A percentile compares a stretch with the other conserved stretches of the same genome.
Evolutionary conservation across 2,113 vertebrate species (phyloP).

Genomic region (Bubo scandiacus): DNA sequence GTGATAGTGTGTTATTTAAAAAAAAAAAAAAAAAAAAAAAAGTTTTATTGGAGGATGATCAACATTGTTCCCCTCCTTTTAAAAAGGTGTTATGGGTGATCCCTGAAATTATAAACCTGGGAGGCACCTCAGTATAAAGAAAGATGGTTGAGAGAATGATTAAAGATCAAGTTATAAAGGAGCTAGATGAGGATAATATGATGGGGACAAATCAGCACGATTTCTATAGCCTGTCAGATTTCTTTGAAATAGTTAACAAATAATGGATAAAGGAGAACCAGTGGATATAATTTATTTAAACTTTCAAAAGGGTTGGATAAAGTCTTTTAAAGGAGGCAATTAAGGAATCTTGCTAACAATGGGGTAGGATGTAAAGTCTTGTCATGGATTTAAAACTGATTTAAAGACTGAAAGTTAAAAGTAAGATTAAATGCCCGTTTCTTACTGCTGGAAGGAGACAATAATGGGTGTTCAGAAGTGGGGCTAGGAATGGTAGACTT

Average conservation of each 20-base stretch:
- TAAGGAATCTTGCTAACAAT: conserved; percentile 72
- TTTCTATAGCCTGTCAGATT: conserved; percentile 61
- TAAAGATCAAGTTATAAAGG: conserved; percentile 55
- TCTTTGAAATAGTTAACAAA: conserved; percentile 73
- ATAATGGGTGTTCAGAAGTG: conserved; percentile 54
- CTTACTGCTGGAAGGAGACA: conserved; percentile 54
- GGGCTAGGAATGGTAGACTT: conserved; percentile 12
- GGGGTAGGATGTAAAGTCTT: conserved; percentile 65
- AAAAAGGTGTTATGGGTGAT: neutral
- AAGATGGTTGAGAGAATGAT: conserved; percentile 47
- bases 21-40: neutral
- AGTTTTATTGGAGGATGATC: neutral
- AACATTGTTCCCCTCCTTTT: neutral
- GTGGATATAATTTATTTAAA: conserved; percentile 71
- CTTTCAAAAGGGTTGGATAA: conserved; percentile 65
- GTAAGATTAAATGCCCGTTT: conserved; percentile 61
- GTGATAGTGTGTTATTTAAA: rapidly evolving
- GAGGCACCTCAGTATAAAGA: conserved; percentile 35
- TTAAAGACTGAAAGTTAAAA: conserved; percentile 67
- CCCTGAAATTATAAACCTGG: conserved; percentile 39
- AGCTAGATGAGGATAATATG: conserved; percentile 56
- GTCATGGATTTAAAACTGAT: conserved; percentile 69
- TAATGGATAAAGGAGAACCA: conserved; percentile 69
- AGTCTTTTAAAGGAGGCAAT: conserved; percentile 69
- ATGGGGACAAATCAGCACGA: conserved; percentile 54